Evolutionary conservation across 35 echinoderm and acorn worm species (phyloP), one percentile per base, ranked within the genome.

Genomic region (Patiria miniata): DNA sequence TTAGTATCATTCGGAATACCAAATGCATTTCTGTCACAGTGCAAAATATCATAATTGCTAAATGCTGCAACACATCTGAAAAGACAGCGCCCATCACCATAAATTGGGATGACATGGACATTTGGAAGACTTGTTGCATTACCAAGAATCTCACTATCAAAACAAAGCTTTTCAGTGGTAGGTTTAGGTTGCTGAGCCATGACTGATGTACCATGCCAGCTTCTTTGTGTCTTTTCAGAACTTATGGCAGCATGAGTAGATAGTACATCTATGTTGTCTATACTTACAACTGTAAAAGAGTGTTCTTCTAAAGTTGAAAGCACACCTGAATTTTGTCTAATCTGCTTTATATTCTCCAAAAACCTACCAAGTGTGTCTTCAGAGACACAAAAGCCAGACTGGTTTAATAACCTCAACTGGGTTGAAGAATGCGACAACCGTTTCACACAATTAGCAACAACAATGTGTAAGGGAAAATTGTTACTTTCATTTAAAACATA

Each of bases 151-250:
- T 36, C 19, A 30, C 19, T 56, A 36, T 56, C 52, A 18, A 36
- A 23, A 57, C 52, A 44, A 33, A 83, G 40, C 33, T 44, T 83
- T 90, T 90, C 53, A 51, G 56, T 77, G 36, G 17, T 29, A 17
- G 88, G 88, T 81, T 82, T 83, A 51, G 88, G 88, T 83, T 90
- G 88, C 51, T 90, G 88, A 3, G 88, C 88, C 88, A 90, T 90
- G 33, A 90, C 68, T 40, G 88, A 90, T 40, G 88, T 90, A 76
- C 88, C 88, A 90, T 90, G 57, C 88, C 88, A 90, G 88, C 88
- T 90, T 36, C 88, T 58, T 29, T 37, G 44, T 53, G 5, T 61
- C 50, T 78, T 39, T 28, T 90, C 88, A 73, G 88, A 80, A 83
- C 40, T 78, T 23, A 90, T 51, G 52, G 80, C 88, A 57, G 88